Evolutionary conservation across 2,113 vertebrate species (phyloP).

Genomic region (Pachycephala philippinensis): DNA sequence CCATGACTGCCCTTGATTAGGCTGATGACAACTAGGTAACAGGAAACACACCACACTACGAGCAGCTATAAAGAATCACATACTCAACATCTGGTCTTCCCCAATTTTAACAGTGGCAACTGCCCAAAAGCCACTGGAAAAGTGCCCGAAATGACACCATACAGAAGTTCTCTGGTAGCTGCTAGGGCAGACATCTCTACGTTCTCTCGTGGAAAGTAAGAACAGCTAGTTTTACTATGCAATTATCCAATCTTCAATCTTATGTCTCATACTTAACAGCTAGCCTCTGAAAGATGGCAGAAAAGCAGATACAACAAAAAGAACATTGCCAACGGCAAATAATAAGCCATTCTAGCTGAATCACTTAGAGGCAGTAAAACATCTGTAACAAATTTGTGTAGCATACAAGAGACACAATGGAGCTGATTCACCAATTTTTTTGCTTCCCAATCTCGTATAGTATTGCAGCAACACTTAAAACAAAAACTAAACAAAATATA

Average conservation of each 20-base stretch:
- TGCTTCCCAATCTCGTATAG: not conserved
- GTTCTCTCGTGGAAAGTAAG: not conserved
- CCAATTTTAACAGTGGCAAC: not conserved
- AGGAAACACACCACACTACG: not conserved
- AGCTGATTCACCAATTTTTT: not conserved
- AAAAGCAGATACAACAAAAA: not conserved
- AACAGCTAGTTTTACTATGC: not conserved
- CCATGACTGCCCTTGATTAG: not conserved
- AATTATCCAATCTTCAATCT: not conserved
- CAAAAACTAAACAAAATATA: not conserved
- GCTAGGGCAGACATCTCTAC: not conserved
- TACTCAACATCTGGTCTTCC: not conserved
- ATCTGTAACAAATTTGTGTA: slow-evolving; percentile 42
- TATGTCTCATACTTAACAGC: not conserved
- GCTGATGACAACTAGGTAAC: not conserved
- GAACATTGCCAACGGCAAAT: not conserved
- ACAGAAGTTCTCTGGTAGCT: not conserved
- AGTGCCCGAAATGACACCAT: not conserved
- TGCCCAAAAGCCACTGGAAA: not conserved
- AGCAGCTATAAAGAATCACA: not conserved
- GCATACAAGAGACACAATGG: not conserved
- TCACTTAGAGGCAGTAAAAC: not conserved
- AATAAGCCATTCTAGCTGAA: not conserved
- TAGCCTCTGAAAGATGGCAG: not conserved
- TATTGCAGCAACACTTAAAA: not conserved